A percentile compares a stretch with the other conserved stretches of the same genome.
Evolutionary conservation across 2,888 invertebrate species (phyloP).

Genomic region (Salpingus planirostris): DNA sequence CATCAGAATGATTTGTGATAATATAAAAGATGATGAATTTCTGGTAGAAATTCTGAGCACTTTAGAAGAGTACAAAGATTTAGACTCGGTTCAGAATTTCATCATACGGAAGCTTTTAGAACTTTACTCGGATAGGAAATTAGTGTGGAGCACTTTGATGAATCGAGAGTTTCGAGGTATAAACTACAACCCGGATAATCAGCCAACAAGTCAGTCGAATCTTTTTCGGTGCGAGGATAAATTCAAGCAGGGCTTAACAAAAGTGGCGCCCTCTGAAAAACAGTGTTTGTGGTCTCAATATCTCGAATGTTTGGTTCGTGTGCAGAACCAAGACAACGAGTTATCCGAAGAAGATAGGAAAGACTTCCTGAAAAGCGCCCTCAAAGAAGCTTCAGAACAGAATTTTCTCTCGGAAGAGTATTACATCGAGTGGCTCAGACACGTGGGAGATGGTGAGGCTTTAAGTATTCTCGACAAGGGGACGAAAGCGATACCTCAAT

Average conservation of each 20-base stretch:
- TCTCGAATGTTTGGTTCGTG: slow-evolving; percentile 47
- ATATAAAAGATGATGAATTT: slow-evolving; percentile 22
- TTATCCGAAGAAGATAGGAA: slow-evolving; percentile 41
- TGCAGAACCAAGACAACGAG: slow-evolving; percentile 42
- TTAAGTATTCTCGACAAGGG: slow-evolving; percentile 23
- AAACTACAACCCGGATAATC: slow-evolving; percentile 6
- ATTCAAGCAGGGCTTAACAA: slow-evolving; percentile 26
- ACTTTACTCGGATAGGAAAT: slow-evolving; percentile 45
- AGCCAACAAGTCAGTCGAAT: not conserved
- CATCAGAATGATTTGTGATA: slow-evolving; percentile 20
- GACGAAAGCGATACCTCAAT: slow-evolving; percentile 40
- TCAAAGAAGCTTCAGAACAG: slow-evolving; percentile 29
- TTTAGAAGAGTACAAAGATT: slow-evolving; percentile 50
- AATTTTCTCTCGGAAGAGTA: slow-evolving; percentile 28
- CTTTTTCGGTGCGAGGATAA: slow-evolving; percentile 22
- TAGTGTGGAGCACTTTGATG: slow-evolving; percentile 53
- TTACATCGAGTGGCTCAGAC: slow-evolving; percentile 31
- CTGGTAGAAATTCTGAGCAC: slow-evolving; percentile 46
- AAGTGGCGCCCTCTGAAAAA: slow-evolving; percentile 18
- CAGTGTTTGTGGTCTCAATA: slow-evolving; percentile 33
- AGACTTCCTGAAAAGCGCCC: slow-evolving; percentile 43
- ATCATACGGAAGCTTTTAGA: slow-evolving; percentile 46
- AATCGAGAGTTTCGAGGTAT: slow-evolving; percentile 43
- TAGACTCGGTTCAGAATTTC: slow-evolving; percentile 48
- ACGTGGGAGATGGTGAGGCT: slow-evolving; percentile 28